phyloP scores from a whole-genome alignment of 92 coral and sea anemone genomes.

The Parazoanthus swiftii region DNA sequence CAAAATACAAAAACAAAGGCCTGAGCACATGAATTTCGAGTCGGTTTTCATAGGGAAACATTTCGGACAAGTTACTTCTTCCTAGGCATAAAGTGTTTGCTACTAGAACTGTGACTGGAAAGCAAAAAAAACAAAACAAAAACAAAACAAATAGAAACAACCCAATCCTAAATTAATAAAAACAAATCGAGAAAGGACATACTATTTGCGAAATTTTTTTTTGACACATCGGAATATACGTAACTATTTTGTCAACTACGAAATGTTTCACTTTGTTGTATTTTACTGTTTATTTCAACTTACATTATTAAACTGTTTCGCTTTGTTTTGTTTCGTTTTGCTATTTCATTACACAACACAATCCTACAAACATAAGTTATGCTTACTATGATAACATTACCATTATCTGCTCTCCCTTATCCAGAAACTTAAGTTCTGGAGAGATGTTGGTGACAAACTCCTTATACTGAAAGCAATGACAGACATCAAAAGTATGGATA shows the following conservation, averaged over 20 bases:
- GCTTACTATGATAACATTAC: not conserved
- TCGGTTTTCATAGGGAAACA: too few species aligned
- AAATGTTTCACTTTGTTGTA: not conserved
- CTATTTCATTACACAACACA: not conserved
- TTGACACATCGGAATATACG: too few species aligned
- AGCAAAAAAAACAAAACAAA: too few species aligned
- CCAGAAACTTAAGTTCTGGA: constrained; percentile 18
- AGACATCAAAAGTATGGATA: not conserved
- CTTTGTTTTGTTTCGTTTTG: not conserved
- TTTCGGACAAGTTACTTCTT: too few species aligned
- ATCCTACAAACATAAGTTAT: not conserved
- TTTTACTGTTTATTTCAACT: not conserved
- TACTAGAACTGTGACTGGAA: too few species aligned
- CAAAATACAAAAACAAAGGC: too few species aligned
- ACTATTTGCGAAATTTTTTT: too few species aligned
- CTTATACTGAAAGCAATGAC: constrained; percentile 16
- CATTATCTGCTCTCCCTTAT: constrained; percentile 38
- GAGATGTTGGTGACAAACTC: constrained; percentile 18
- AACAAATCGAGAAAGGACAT: not conserved
- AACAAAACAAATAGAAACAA: too few species aligned
- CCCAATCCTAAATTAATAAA: not conserved
- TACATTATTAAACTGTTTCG: not conserved
- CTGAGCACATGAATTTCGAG: too few species aligned
- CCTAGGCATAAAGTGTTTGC: too few species aligned
- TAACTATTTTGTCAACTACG: too few species aligned